Evolutionary conservation across 2,888 invertebrate genomes (phyloP), one percentile per base, ranked within the genome.

Genomic region (Papilio demoleus): DNA sequence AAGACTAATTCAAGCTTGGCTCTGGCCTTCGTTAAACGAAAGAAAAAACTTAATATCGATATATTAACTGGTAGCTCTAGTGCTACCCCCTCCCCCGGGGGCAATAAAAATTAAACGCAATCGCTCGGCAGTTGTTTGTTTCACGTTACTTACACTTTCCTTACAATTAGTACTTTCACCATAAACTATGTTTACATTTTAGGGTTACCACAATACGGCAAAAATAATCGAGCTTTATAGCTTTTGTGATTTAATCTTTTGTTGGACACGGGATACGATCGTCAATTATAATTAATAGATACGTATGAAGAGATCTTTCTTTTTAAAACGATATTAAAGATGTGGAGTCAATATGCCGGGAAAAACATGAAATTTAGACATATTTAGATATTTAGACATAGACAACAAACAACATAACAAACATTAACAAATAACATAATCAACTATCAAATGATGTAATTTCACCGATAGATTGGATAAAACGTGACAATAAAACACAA

Each of bases 391-490:
- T 6, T 17, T 42, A 42, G 17, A 17, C 42, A 1, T 14, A 42
- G 17, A 42, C n/a, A 6, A 27, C 17, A 17, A 22, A 17, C 45
- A 14, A 36, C 12, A 53, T 24, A 19, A 53, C 19, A 14, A 50
- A 24, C 17, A 64, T n/a, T n/a, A 22, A 24, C 0, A 38, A 56
- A 27, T 14, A 22, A 53, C 38, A 31, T 47, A 65, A 60, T 22
- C 50, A 31, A 73, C 61, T 61, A 73, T 72, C 75, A 71, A 74
- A 73, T 31, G 6, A 31, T 70, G 71, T 72, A 70, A 72, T 78
- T 74, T 76, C 76, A 71, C 73, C 74, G 75, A 76, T 76, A 81
- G 81, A 83, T 82, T 85, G 80, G 85, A 88, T 88, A 81, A 84
- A 79, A 79, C 76, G 76, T 79, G 72, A 77, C 73, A 79, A 79